Evolutionary conservation across 2,888 invertebrate species (phyloP).

Genomic region (Xylophagus ater): DNA sequence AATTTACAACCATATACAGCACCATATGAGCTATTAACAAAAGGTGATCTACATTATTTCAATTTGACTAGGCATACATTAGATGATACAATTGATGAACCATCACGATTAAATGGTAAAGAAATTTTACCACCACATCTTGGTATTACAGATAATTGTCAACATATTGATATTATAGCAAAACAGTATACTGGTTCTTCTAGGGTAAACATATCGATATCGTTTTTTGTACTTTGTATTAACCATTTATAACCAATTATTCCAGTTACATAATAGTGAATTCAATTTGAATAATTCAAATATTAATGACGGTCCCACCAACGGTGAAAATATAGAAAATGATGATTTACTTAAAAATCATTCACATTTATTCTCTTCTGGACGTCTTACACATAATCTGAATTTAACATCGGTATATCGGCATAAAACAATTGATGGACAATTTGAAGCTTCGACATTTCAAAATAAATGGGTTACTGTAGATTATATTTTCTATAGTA

Average conservation of each 20-base stretch:
- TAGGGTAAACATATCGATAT: no score
- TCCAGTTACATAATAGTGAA: slow-evolving; percentile 10
- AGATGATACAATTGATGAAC: slow-evolving; percentile 9
- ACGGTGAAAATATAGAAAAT: slow-evolving; percentile 1
- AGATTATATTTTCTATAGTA: slow-evolving; percentile 82
- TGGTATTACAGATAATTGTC: slow-evolving; percentile 48
- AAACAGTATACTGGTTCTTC: slow-evolving; percentile 37
- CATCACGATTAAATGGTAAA: slow-evolving; percentile 13
- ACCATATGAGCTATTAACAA: slow-evolving; percentile 56
- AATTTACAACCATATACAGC: slow-evolving; percentile 69
- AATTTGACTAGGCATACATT: slow-evolving; percentile 29
- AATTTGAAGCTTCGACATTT: slow-evolving; percentile 59
- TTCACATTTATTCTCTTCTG: slow-evolving; percentile 34
- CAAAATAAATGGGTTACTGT: slow-evolving; percentile 70
- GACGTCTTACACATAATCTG: slow-evolving; percentile 53
- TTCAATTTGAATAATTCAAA: not conserved
- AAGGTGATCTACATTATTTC: slow-evolving; percentile 46
- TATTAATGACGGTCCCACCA: not conserved
- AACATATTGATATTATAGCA: slow-evolving; percentile 44
- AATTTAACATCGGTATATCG: slow-evolving; percentile 58
- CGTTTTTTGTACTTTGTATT: no score
- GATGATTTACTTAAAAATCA: slow-evolving; percentile 4
- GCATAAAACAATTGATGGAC: slow-evolving; percentile 37
- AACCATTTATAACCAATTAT: not conserved
- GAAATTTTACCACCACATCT: slow-evolving; percentile 30